Evolutionary conservation across 2,797 vertebrate genomes (phyloP), one percentile per base, ranked within the genome.

Genomic region (Glyptemys insculpta): DNA sequence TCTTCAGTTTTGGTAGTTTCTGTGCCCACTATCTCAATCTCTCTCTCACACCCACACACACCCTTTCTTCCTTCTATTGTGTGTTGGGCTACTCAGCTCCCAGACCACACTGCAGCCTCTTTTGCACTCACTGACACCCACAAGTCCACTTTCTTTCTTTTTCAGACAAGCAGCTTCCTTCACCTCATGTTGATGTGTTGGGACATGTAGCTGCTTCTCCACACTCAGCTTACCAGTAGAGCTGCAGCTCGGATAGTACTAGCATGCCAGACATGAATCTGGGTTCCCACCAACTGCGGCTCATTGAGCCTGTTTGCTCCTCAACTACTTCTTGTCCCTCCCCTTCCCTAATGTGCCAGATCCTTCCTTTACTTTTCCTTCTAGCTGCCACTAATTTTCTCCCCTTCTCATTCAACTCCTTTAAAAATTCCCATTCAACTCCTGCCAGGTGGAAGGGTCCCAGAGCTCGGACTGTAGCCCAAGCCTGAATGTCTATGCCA

Each of bases 241-340:
- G 57, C 23, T 50, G 4, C 16, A 88, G 27, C 29, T 93, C 10
- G n/a, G 56, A 54, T 1, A 62, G 2, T 5, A 47, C 49, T 18
- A 72, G 29, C 0, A 37, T 2, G 5, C 6, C 34, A 44, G 50
- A 50, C 16, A n/a, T 11, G 37, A 25, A 19, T 79, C 47, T 0
- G 0, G 0, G 85, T 23, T 81, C 47, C 50, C 10, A 82, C 5
- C 29, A 90, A 23, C 7, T 52, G 1, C 59, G n/a, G 3, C 44
- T 78, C 34, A 74, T 34, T 12, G 54, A 85, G 0, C 23, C 62
- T 56, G 6, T 53, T 87, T 37, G 19, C 0, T 7, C 47, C 68
- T 1, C 76, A 31, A 37, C 19, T 89, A 74, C 1, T 79, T 87
- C 86, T 79, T 44, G 5, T 52, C 6, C 3, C 12, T 76, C 68